Conservation (phyloP, 30 jellyfish, hydroid and myxozoan genomes). For the Pseudorhiza aurosa region DNA sequence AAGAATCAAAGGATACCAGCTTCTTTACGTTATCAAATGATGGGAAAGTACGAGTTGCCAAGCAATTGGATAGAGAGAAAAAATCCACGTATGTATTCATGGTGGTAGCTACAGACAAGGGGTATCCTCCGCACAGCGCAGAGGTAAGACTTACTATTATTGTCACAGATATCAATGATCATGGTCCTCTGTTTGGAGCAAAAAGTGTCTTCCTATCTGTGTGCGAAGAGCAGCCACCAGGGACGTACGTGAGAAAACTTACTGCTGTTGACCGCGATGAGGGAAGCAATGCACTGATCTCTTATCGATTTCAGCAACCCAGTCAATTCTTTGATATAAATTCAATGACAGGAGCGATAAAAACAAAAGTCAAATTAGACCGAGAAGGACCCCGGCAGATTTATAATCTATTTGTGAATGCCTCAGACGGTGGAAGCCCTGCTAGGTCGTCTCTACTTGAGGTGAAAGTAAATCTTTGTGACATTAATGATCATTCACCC, state of each 20-base stretch:
- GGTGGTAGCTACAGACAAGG: slow-evolving; percentile 77
- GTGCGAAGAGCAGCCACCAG: slow-evolving; percentile 90
- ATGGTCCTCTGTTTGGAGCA: slow-evolving; percentile 77
- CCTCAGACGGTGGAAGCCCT: slow-evolving; percentile 88
- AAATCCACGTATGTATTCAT: slow-evolving; percentile 38
- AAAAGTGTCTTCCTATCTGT: slow-evolving; percentile 45
- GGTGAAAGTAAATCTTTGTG: slow-evolving; percentile 61
- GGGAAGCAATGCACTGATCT: slow-evolving; percentile 83
- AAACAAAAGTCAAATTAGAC: slow-evolving; percentile 70
- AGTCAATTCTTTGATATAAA: slow-evolving; percentile 62
- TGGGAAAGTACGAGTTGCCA: slow-evolving; percentile 66
- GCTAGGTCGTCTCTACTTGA: slow-evolving; percentile 50
- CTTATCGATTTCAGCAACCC: slow-evolving; percentile 55
- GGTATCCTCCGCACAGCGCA: slow-evolving; percentile 73
- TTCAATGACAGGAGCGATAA: slow-evolving; percentile 76
- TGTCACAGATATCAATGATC: slow-evolving; percentile 89
- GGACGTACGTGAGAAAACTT: slow-evolving; percentile 74
- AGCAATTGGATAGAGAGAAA: slow-evolving; percentile 78
- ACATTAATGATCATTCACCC: slow-evolving; percentile 89
- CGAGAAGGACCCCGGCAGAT: slow-evolving; percentile 62
- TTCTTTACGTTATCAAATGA: slow-evolving; percentile 34
- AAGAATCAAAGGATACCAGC: slow-evolving; percentile 19
- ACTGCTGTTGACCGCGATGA: slow-evolving; percentile 82
- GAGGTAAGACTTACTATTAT: slow-evolving; percentile 59
- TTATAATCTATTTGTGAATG: slow-evolving; percentile 69